Conservation (phyloP, 2,888 invertebrate species). For the Cheilosia impressa region DNA sequence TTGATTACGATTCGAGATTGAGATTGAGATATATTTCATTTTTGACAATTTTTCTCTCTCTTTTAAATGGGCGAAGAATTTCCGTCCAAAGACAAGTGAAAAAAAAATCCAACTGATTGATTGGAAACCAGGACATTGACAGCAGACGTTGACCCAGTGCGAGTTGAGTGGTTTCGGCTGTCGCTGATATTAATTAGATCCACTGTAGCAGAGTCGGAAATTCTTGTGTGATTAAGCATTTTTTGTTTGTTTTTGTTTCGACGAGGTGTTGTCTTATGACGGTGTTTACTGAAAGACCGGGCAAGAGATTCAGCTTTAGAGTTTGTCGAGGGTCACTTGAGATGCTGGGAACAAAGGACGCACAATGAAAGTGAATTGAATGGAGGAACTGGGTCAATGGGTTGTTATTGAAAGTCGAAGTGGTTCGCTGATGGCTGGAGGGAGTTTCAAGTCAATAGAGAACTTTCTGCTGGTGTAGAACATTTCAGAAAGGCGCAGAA, state of each 20-base stretch:
- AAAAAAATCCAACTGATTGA: conserved; percentile 11
- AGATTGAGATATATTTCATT: conserved; percentile 4
- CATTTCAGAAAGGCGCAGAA: too few relatives aligned
- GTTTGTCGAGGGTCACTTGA: neutral
- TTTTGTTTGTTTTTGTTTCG: conserved; percentile 16
- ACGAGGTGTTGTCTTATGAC: neutral
- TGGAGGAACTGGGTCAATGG: neutral
- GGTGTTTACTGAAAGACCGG: too few relatives aligned
- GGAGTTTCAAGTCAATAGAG: neutral
- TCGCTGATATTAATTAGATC: conserved; percentile 9
- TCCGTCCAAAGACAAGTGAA: neutral
- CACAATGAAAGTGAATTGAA: neutral
- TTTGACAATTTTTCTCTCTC: neutral
- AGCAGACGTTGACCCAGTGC: conserved; percentile 41
- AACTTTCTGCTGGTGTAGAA: neutral
- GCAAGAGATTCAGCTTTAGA: neutral
- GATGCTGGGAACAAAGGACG: neutral
- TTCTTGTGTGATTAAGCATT: conserved; percentile 9
- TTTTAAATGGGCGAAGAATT: neutral
- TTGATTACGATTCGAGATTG: neutral
- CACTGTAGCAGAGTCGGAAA: conserved; percentile 1
- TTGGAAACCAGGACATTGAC: conserved; percentile 51
- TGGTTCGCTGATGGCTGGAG: neutral
- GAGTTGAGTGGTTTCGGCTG: conserved; percentile 32
- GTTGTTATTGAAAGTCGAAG: neutral